A percentile compares a stretch with the other conserved stretches of the same genome.
Conservation (phyloP, 2,113 vertebrate species). For the Sterrhoptilus dennistouni region DNA sequence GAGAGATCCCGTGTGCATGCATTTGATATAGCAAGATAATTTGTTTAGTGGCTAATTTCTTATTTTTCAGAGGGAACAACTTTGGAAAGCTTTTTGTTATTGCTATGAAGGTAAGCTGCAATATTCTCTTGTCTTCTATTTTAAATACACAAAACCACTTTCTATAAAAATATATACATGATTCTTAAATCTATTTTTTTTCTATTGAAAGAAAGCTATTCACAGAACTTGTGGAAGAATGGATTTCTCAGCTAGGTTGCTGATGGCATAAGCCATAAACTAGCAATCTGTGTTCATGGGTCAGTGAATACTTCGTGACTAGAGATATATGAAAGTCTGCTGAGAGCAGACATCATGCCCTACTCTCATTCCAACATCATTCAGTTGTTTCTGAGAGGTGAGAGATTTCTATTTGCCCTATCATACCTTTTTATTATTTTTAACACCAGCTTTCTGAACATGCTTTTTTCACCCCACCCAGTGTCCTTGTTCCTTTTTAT, state of each 20-base stretch:
- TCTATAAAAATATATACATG: not conserved
- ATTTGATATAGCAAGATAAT: not conserved
- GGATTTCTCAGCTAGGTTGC: not conserved
- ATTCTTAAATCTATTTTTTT: not conserved
- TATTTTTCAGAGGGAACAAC: not conserved
- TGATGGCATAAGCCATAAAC: not conserved
- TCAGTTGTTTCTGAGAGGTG: slow-evolving; percentile 6
- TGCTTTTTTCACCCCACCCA: fast-evolving
- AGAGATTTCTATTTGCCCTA: not conserved
- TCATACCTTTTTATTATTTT: not conserved
- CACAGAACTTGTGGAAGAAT: not conserved
- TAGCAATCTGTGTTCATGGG: not conserved
- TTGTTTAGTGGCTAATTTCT: not conserved
- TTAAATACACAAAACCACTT: not conserved
- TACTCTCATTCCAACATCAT: not conserved
- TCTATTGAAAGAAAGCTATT: not conserved
- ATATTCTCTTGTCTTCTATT: not conserved
- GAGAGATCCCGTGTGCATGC: not conserved
- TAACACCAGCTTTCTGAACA: not conserved
- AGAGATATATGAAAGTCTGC: not conserved
- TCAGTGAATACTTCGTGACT: not conserved
- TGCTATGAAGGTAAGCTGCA: not conserved
- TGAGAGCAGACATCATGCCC: not conserved
- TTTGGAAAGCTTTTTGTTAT: not conserved
- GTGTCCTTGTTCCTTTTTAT: not conserved